Conservation (phyloP, 2,797 vertebrate species). For the Ficedula albicollis region DNA sequence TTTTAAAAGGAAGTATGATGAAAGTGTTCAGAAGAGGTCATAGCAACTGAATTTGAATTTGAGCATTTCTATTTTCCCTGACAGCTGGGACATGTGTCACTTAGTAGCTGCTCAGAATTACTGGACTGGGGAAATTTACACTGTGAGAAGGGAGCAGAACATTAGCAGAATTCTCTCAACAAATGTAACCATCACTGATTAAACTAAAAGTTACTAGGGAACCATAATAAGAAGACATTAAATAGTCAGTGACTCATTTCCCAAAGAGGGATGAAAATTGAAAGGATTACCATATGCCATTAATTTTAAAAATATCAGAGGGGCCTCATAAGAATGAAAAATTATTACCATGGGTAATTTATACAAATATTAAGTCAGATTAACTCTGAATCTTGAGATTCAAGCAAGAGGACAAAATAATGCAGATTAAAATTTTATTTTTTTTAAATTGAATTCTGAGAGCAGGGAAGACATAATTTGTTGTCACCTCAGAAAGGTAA, state of each 20-base stretch:
- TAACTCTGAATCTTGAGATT: not conserved
- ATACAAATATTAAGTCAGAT: slow-evolving; percentile 1
- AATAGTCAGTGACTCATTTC: slow-evolving; percentile 54
- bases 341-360: not conserved
- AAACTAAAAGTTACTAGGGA: slow-evolving; percentile 17
- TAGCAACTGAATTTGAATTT: slow-evolving; percentile 53
- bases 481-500: not conserved
- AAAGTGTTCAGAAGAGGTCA: slow-evolving; percentile 33
- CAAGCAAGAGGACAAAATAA: not conserved
- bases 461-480: not conserved
- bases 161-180: slow-evolving; percentile 32
- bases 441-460: not conserved
- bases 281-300: slow-evolving; percentile 45
- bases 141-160: not conserved
- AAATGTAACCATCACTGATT: slow-evolving; percentile 20
- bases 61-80: slow-evolving; percentile 41
- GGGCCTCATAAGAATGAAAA: not conserved
- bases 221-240: slow-evolving; percentile 36
- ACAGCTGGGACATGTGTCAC: slow-evolving; percentile 24
- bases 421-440: not conserved
- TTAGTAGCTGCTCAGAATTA: slow-evolving; percentile 19
- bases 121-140: not conserved
- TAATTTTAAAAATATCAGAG: slow-evolving; percentile 5
- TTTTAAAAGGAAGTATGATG: slow-evolving; percentile 41
- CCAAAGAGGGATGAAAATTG: slow-evolving; percentile 33